These are phyloP conservation scores for Buphagus erythrorhynchus DNA, from an alignment of 2,797 vertebrate genomes.

Conservation along the genomic window DNA sequence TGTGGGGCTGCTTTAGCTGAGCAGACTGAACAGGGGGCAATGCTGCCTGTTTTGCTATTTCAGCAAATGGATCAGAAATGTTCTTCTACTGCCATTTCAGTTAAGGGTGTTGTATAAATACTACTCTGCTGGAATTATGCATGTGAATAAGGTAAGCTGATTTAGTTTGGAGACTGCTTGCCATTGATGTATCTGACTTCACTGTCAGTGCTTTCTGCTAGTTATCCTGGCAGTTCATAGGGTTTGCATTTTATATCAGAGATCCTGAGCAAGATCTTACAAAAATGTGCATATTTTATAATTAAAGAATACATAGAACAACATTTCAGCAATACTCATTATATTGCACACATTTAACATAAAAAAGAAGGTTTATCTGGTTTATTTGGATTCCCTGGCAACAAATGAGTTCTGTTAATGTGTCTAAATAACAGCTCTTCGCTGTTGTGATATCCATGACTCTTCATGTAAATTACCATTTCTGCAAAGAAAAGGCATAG, in stretches of 20 bases:
- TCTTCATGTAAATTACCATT: neutral
- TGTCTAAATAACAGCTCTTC: neutral
- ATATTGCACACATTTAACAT: neutral
- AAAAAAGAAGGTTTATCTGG: neutral
- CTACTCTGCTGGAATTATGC: neutral
- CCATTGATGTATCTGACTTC: neutral
- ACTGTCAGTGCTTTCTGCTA: neutral
- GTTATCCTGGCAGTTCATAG: neutral
- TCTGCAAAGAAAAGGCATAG: conserved; percentile 3
- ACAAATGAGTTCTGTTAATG: neutral
- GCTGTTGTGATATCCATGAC: neutral
- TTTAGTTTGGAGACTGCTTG: neutral
- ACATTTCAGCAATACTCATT: neutral
- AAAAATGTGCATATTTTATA: neutral
- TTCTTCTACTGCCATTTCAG: neutral
- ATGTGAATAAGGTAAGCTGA: neutral
- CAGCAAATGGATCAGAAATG: neutral
- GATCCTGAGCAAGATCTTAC: neutral
- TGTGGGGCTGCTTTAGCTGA: neutral
- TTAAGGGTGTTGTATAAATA: neutral
- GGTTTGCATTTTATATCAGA: neutral
- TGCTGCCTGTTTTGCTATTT: neutral
- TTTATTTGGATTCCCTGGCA: neutral
- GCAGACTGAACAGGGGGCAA: neutral
- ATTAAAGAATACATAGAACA: neutral